phyloP scores from a whole-genome alignment of 2,888 invertebrate genomes.

The Omphaloscelis lunosa region DNA sequence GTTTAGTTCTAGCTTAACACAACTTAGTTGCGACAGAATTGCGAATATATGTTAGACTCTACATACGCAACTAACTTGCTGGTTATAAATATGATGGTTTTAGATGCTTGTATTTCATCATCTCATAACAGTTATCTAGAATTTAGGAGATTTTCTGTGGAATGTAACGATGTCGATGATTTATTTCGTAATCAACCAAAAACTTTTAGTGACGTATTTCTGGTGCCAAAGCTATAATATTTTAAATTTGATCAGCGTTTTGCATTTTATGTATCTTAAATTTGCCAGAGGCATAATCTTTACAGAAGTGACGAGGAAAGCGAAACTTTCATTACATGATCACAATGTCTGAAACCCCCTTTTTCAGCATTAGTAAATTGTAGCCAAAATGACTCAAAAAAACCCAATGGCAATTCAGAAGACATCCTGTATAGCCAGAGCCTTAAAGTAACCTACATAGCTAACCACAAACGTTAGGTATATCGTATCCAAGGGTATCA shows the following conservation, averaged over 20 bases:
- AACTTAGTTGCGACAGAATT: constrained; percentile 53
- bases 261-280: too few species aligned
- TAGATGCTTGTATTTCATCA: not conserved
- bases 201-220: not conserved
- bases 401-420: not conserved
- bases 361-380: not conserved
- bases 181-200: not conserved
- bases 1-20: constrained; percentile 48
- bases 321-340: not conserved
- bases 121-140: not conserved
- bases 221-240: not conserved
- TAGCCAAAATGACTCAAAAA: not conserved
- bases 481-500: constrained; percentile 55
- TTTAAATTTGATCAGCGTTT: not conserved
- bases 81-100: not conserved
- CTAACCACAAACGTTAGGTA: constrained; percentile 41
- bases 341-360: not conserved
- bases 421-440: constrained; percentile 28
- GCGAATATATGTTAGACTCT: constrained; percentile 15
- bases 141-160: not conserved
- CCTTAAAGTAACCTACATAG: constrained; percentile 32
- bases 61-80: constrained; percentile 23
- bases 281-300: not conserved
- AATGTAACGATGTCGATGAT: not conserved
- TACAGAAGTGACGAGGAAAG: not conserved